These are phyloP conservation scores for Crocidura indochinensis DNA, from an alignment of 2,797 vertebrate genomes.

Conservation along the genomic window DNA sequence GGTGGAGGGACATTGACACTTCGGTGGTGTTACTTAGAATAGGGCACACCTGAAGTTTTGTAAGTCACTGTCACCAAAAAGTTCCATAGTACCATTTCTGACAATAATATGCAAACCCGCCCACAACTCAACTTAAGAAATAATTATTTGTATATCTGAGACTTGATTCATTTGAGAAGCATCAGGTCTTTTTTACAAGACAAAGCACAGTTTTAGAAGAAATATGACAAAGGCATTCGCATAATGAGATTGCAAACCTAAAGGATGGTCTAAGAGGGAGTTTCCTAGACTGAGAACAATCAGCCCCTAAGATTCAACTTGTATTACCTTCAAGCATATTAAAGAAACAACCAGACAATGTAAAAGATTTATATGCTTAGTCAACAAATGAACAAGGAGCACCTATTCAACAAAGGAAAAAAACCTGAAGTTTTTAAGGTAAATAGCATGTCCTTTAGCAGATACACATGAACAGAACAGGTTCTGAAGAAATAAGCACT, in stretches of 20 bases:
- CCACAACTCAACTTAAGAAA: constrained; percentile 25
- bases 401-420: constrained; percentile 50
- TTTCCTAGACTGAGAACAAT: constrained; percentile 5
- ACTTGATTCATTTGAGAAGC: constrained; percentile 44
- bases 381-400: constrained; percentile 43
- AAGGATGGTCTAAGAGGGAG: neutral
- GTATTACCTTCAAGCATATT: neutral
- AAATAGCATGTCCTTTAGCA: constrained; percentile 1
- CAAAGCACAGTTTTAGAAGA: neutral
- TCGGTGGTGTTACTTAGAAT: no score
- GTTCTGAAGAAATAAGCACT: neutral
- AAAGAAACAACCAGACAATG: constrained; percentile 22
- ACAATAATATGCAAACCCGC: neutral
- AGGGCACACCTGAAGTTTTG: no score
- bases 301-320: neutral
- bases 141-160: constrained; percentile 47
- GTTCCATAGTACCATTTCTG: constrained; percentile 10
- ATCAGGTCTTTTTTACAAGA: constrained; percentile 14
- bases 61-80: neutral
- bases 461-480: neutral
- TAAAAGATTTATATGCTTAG: constrained; percentile 53
- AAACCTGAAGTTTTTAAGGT: constrained; percentile 39
- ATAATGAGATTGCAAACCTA: neutral
- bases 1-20: no score
- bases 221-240: neutral